These are phyloP conservation scores for Macrosoma leucophasiata DNA, from an alignment of 2,888 invertebrate genomes.

Conservation along the genomic window DNA sequence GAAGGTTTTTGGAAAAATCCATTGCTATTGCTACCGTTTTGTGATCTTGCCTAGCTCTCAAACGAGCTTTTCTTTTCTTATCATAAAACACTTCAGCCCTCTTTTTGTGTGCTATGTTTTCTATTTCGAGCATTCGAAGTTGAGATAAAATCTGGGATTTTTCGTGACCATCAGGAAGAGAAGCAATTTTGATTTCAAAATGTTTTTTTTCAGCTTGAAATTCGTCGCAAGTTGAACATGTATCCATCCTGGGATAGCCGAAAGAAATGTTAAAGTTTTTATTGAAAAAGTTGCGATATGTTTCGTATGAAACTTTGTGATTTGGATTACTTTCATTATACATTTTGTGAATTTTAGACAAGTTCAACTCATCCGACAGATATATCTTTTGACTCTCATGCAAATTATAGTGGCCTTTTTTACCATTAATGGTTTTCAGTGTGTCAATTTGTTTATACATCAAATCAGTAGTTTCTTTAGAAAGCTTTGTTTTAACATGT, in stretches of 20 bases:
- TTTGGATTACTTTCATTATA: too few species aligned
- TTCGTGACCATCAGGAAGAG: too few species aligned
- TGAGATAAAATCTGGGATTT: too few species aligned
- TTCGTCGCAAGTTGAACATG: constrained; percentile 15
- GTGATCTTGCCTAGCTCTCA: constrained; percentile 10
- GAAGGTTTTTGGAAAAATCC: constrained; percentile 2
- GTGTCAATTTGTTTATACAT: too few species aligned
- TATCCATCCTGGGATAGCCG: constrained; percentile 17
- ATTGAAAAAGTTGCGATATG: constrained; percentile 16
- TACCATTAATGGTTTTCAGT: too few species aligned
- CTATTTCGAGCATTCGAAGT: constrained; percentile 13
- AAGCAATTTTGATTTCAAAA: constrained; percentile 17
- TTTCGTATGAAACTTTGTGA: constrained; percentile 13
- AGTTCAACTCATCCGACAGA: constrained; percentile 15
- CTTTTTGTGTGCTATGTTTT: constrained; percentile 12
- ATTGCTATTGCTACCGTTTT: neutral
- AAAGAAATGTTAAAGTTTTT: constrained; percentile 17
- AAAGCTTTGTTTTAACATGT: too few species aligned
- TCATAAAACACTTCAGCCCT: constrained; percentile 14
- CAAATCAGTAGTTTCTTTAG: too few species aligned
- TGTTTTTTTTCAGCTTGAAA: constrained; percentile 19
- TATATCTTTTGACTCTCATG: too few species aligned
- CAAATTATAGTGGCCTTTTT: too few species aligned
- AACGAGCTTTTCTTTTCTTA: constrained; percentile 15
- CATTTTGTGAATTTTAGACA: constrained; percentile 14